These are phyloP conservation scores for Helicoverpa assulta DNA, from an alignment of 2,888 invertebrate genomes.

Conservation along the genomic window DNA sequence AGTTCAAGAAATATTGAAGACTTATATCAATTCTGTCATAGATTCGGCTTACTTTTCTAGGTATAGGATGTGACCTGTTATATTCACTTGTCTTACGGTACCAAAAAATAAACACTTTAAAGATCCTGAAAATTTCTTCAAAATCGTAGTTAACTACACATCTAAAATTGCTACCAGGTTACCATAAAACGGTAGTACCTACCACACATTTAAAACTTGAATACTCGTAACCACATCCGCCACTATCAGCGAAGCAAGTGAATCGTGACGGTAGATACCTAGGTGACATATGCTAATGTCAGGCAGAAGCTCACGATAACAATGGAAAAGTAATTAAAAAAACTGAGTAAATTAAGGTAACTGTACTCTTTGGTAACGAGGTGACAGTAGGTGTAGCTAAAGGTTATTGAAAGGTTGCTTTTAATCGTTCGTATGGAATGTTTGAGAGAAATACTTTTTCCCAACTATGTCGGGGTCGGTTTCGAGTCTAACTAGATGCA, in stretches of 20 bases:
- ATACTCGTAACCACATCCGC: conserved; percentile 49
- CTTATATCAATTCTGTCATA: background rate
- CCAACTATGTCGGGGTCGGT: too few species aligned
- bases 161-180: background rate
- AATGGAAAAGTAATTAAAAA: conserved; percentile 56
- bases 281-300: conserved; percentile 62
- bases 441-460: background rate
- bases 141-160: background rate
- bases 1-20: background rate
- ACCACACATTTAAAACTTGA: conserved; percentile 32
- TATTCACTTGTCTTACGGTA: too few species aligned
- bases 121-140: too few species aligned
- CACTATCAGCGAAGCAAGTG: conserved; percentile 71
- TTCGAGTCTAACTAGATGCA: too few species aligned
- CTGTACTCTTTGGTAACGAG: conserved; percentile 30
- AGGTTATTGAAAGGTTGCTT: background rate
- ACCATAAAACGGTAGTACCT: conserved; percentile 7
- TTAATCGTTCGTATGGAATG: background rate
- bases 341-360: conserved; percentile 23
- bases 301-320: conserved; percentile 52
- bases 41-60: too few species aligned
- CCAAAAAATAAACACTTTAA: too few species aligned
- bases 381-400: conserved; percentile 29
- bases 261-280: conserved; percentile 70
- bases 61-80: too few species aligned